Evolutionary conservation across 1,140 invertebrate species (phyloP), one percentile per base, ranked within the genome.

Genomic region (Nymphalis io): DNA sequence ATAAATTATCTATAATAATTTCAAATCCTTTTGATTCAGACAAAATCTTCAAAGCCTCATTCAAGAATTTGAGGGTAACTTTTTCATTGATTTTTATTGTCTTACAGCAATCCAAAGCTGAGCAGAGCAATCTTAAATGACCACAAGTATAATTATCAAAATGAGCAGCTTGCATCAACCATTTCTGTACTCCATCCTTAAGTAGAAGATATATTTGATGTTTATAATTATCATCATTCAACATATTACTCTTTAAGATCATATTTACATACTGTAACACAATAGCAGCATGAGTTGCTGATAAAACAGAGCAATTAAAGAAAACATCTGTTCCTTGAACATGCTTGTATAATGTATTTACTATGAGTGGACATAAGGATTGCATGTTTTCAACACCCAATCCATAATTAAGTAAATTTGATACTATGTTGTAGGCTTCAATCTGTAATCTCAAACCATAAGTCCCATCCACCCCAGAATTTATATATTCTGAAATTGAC

Each of bases 371-470:
- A 68, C 80, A 84, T 16, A 93, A 60, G 42, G 82, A 75, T 64
- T 78, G 70, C 40, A 90, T 76, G 74, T 85, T 75, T 20, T 93
- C 87, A 20, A 83, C 60, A 3, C 82, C 87, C 63, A 93, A 67
- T 20, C 84, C 80, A 78, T 91, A 93, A 68, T 87, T 77, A 3
- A 93, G 51, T 20, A 93, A 76, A 59, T 92, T 87, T 38, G 89
- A 87, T 77, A 92, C 88, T 63, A 93, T 87, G 79, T 90, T 86
- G 48, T 91, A 88, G 16, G 93, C 85, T 89, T 95, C 94, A 13
- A 93, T 94, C 83, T 95, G 94, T 69, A 95, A 85, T 62, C 92
- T 90, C 40, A 94, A 72, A 13, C 92, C 91, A 78, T 89, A 91
- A 15, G 84, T 88, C 48, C 93, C 90, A 72, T 89, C 81, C 8